A percentile compares a stretch with the other conserved stretches of the same genome.
Evolutionary conservation across 2,797 vertebrate species (phyloP).

Genomic region (Saxicola maurus): DNA sequence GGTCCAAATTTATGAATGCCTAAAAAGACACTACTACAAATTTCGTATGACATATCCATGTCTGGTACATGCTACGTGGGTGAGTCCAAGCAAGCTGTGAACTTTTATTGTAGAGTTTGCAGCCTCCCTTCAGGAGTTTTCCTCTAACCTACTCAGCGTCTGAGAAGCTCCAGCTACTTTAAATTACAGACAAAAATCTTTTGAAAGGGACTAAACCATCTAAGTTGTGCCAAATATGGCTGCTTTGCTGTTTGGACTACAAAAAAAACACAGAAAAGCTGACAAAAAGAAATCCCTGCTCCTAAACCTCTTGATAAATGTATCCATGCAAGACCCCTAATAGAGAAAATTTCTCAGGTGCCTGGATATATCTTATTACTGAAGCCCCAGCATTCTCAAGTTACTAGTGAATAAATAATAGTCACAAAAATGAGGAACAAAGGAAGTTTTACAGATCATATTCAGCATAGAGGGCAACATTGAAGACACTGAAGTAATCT

Average conservation of each 20-base stretch:
- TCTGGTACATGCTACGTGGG: fast-evolving
- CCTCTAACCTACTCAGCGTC: not conserved
- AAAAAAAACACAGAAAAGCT: not conserved
- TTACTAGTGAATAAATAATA: not conserved
- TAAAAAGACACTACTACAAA: not conserved
- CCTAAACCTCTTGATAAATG: not conserved
- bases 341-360: not conserved
- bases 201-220: not conserved
- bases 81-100: not conserved
- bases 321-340: not conserved
- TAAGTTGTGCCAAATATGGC: not conserved
- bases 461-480: not conserved
- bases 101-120: not conserved
- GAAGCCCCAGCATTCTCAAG: not conserved
- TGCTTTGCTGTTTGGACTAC: not conserved
- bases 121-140: not conserved
- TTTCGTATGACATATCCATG: not conserved
- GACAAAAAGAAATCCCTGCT: not conserved
- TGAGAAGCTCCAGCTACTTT: not conserved
- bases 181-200: not conserved
- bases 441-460: not conserved
- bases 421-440: not conserved
- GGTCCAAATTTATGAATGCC: not conserved
- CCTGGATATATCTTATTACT: not conserved
- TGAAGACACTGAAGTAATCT: not conserved